Conservation (phyloP, 2,113 vertebrate genomes). For the Hippopotamus amphibius region DNA sequence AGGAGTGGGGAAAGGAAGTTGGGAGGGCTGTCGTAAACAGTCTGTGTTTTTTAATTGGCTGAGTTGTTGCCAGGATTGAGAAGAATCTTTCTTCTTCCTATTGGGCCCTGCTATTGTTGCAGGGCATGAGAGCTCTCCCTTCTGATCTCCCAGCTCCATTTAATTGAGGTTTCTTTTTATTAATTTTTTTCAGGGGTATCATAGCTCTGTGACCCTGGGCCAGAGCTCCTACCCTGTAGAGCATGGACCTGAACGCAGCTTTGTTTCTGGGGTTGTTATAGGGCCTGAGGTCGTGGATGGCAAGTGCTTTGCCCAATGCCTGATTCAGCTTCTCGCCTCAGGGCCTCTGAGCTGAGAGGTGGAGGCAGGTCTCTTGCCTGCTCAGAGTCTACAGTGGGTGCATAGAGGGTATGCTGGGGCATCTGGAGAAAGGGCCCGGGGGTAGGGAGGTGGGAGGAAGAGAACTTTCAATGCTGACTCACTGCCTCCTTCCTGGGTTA, state of each 20-base stretch:
- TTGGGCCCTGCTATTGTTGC: background rate
- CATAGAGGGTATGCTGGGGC: background rate
- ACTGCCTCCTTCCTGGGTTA: background rate
- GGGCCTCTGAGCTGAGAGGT: background rate
- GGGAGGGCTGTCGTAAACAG: background rate
- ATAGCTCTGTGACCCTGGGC: background rate
- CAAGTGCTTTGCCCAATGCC: background rate
- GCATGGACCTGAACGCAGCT: background rate
- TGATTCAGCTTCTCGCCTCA: background rate
- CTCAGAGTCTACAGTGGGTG: background rate
- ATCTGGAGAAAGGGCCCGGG: background rate
- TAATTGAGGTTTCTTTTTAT: background rate
- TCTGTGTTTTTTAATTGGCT: background rate
- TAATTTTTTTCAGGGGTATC: background rate
- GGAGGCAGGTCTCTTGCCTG: background rate
- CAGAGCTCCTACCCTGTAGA: background rate
- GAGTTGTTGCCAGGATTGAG: background rate
- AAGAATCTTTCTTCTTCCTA: background rate
- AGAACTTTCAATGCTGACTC: background rate
- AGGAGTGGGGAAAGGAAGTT: background rate
- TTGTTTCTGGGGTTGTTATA: background rate
- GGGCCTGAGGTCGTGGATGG: background rate
- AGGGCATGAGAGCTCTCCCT: background rate
- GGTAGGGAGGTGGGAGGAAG: background rate
- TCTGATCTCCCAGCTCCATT: background rate